Conservation (phyloP, 1,140 invertebrate species). For the Pseudoatta argentina region DNA sequence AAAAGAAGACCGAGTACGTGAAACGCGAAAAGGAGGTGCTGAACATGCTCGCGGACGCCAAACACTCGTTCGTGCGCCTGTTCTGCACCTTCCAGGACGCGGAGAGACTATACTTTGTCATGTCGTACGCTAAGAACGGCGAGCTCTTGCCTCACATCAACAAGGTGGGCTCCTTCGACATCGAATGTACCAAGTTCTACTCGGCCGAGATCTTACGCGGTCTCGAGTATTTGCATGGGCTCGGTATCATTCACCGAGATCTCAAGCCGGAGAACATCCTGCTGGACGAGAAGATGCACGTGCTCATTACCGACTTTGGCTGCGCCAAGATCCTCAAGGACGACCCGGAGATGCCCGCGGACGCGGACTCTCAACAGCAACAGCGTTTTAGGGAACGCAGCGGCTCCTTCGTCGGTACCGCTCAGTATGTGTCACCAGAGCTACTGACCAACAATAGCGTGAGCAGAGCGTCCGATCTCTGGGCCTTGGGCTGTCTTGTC, state of each 20-base stretch:
- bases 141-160: constrained; percentile 97
- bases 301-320: constrained; percentile 98
- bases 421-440: constrained; percentile 99
- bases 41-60: constrained; percentile 90
- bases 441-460: constrained; percentile 94
- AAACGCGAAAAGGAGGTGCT: constrained; percentile 97
- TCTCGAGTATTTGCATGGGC: constrained; percentile 96
- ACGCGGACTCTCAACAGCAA: constrained; percentile 56
- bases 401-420: constrained; percentile 99
- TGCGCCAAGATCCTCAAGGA: constrained; percentile 95
- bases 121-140: constrained; percentile 97
- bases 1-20: constrained; percentile 97
- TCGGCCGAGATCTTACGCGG: constrained; percentile 96
- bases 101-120: constrained; percentile 97
- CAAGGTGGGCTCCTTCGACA: constrained; percentile 95
- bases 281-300: constrained; percentile 97
- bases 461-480: constrained; percentile 96
- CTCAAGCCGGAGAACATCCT: constrained; percentile 96
- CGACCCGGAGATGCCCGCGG: constrained; percentile 75
- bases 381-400: constrained; percentile 86
- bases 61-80: constrained; percentile 95
- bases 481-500: constrained; percentile 98
- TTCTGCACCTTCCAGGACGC: constrained; percentile 99
- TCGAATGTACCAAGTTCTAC: constrained; percentile 96
- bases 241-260: constrained; percentile 97